phyloP scores from a whole-genome alignment of 2,888 invertebrate species.

The Rhyacophila evoluta region DNA sequence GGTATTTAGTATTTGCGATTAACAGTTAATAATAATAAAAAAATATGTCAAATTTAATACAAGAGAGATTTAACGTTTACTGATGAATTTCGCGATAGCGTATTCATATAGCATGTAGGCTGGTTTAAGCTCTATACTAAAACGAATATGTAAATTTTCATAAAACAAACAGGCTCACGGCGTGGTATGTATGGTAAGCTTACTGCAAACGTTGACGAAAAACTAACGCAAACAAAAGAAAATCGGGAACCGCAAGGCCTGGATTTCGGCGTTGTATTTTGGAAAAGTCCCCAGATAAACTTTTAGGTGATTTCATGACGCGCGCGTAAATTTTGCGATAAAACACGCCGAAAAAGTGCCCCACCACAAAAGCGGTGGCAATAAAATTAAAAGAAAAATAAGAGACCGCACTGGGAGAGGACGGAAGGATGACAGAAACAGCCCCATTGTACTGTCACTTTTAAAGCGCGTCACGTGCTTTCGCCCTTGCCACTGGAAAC shows the following conservation, averaged over 20 bases:
- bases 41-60: no score
- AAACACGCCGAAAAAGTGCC: neutral
- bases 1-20: no score
- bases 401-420: neutral
- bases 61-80: neutral
- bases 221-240: conserved; percentile 11
- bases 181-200: neutral
- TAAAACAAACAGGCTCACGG: neutral
- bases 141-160: conserved; percentile 3
- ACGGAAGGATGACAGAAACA: neutral
- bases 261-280: neutral
- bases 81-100: neutral
- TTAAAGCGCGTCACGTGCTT: conserved; percentile 1
- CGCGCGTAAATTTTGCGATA: conserved; percentile 15
- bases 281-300: conserved; percentile 6
- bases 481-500: conserved; percentile 15
- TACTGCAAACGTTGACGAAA: neutral
- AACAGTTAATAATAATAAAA: no score
- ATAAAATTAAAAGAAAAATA: conserved; percentile 16
- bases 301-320: conserved; percentile 25
- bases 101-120: neutral
- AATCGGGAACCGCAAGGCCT: neutral
- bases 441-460: neutral
- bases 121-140: neutral
- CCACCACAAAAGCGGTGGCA: neutral